A percentile compares a stretch with the other conserved stretches of the same genome.
Conservation (phyloP, 2,888 invertebrate genomes). For the Drosophila fungiperda region DNA sequence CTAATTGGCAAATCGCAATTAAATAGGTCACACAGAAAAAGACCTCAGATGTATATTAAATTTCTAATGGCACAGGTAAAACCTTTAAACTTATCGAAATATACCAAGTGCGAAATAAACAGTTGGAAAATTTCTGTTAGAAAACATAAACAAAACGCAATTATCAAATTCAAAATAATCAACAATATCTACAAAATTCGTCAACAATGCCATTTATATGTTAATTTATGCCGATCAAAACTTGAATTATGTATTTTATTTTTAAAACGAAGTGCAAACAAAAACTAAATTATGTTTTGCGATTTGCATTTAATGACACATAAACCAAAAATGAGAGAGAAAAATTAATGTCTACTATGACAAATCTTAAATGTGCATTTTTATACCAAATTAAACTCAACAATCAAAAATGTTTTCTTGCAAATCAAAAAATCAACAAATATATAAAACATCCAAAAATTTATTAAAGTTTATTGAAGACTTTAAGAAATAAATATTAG, state of each 20-base stretch:
- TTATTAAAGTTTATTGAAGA: not conserved
- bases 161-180: slow-evolving; percentile 36
- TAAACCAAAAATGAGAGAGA: not conserved
- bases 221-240: not conserved
- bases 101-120: slow-evolving; percentile 4
- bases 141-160: slow-evolving; percentile 32
- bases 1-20: slow-evolving; percentile 39
- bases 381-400: not conserved
- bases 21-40: slow-evolving; percentile 1
- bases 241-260: not conserved
- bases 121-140: not conserved
- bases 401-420: not conserved
- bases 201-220: slow-evolving; percentile 31
- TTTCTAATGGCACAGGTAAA: not conserved
- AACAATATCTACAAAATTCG: slow-evolving; percentile 19
- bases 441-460: fast-evolving
- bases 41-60: slow-evolving; percentile 9
- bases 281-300: not conserved
- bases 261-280: not conserved
- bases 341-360: not conserved
- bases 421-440: not conserved
- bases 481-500: not conserved
- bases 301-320: not conserved
- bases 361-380: not conserved
- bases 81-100: not conserved